Base-by-base conservation (phyloP, 2,797 vertebrate species). In the Spinibarbus caldwelli region DNA sequence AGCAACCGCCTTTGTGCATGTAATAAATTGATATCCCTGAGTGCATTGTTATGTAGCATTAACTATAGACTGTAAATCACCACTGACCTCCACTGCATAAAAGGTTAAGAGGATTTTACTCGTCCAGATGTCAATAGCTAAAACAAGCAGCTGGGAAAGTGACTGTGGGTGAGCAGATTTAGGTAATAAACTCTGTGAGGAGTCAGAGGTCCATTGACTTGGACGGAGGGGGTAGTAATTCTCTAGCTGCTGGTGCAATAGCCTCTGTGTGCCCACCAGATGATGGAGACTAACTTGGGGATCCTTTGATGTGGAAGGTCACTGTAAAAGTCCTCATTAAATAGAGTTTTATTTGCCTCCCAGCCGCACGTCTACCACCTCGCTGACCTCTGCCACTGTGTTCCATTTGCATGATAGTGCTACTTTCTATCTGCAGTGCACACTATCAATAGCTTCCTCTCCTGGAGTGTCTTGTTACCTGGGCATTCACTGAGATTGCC, bases 241-340 rank as follows among this genome's bases (percentile, higher is more conserved):
- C 80, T 78, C 47, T 59, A 31, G 80, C 64, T 43, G 85, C 62
- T 67, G 77, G 75, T 43, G 75, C 87, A 84, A 62, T 49, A 67
- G 82, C 29, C 75, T 86, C 41, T 49, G 57, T 4, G 17, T 78
- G 75, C 83, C 83, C 31, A 31, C 54, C 6, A 62, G 67, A 84
- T 82, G 83, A 86, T 79, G 47, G 73, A 36, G 80, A 85, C 80
- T 82, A 87, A 86, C 78, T 77, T 80, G 52, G 67, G 77, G 29
- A 70, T 72, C 41, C 70, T 87, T 86, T 88, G 85, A 88, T 85
- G 66, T 85, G 72, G 76, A 79, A 83, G 84, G 86, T 89, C 88
- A 81, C 67, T 78, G 67, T 86, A 77, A 83, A 87, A 85, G 47
- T 85, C 78, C 89, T 88, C 80, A 88, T 89, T 88, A 82, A 90